Base-by-base conservation (phyloP, 1,140 invertebrate genomes). In the Aplysia californica region DNA sequence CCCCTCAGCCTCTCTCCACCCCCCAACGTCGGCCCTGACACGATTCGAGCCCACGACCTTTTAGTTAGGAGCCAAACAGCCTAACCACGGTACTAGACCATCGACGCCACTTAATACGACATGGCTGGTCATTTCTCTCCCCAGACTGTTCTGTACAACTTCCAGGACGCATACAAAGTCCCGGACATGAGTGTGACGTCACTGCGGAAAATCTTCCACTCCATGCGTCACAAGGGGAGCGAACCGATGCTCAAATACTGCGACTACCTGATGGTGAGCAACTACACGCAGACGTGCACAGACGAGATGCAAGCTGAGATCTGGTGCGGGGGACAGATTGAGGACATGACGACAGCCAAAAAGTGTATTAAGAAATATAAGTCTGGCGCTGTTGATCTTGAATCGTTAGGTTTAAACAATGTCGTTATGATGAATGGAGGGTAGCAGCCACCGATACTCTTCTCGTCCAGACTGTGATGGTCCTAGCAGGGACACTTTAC, bases 171-270 rank as follows among this genome's bases (percentile, higher is more conserved):
- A 15, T 73, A 73, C 29, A 50, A 61, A 3, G 70, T 73, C 5
- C 2, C 31, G 5, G 70, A 73, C 56, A 73, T 73, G 70, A 61
- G 55, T 21, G 58, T 73, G 2, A 1, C 18, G 26, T 73, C 70
- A 15, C 10, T 73, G 18, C 59, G 36, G 31, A 23, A 38, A 2
- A 73, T 73, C 23, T 73, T 73, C 21, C n/a, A 56, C 15, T 31
- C 26, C 1, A 38, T 73, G 70, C 2, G 20, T 39, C 23, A 59
- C 56, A 26, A 39, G 1, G 35, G 4, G 1, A 73, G 6, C 2
- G 26, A 59, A 3, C 31, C 15, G 55, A 18, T 15, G 10, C n/a
- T 61, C 23, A 61, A 38, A 29, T 73, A 50, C 70, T 73, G 70
- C 36, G 61, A 56, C 31, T 23, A 73, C 56, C 29, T 3, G 18